phyloP scores from a whole-genome alignment of 2,797 vertebrate genomes.

The Centropyge bicolor region DNA sequence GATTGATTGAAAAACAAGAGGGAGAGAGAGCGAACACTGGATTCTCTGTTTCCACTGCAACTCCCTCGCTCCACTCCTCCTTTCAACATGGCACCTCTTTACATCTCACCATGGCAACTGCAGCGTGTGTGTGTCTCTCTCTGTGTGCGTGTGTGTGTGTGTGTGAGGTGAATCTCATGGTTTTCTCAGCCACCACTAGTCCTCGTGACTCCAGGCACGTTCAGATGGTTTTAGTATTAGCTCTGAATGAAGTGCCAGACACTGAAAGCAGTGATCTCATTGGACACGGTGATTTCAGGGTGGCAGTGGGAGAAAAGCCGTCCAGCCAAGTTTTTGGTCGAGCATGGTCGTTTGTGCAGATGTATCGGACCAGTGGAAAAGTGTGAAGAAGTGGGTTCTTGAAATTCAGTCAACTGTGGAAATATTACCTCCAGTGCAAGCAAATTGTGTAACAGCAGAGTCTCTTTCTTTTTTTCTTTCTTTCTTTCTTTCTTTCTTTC shows the following conservation, averaged over 20 bases:
- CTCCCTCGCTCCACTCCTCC: slow-evolving; percentile 68
- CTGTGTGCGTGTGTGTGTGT: slow-evolving; percentile 38
- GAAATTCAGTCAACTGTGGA: slow-evolving; percentile 45
- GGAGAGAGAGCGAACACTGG: slow-evolving; percentile 70
- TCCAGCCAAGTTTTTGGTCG: slow-evolving; percentile 51
- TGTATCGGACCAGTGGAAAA: slow-evolving; percentile 54
- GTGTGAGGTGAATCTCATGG: slow-evolving; percentile 70
- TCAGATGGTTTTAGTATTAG: slow-evolving; percentile 76
- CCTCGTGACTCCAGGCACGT: slow-evolving; percentile 78
- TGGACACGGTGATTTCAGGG: slow-evolving; percentile 55
- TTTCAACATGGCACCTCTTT: slow-evolving; percentile 84
- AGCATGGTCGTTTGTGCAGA: slow-evolving; percentile 49
- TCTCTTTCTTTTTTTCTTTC: no score
- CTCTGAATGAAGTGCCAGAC: slow-evolving; percentile 73
- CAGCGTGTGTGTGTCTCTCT: slow-evolving; percentile 36
- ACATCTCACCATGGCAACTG: slow-evolving; percentile 85
- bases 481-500: neutral
- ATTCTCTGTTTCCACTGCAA: slow-evolving; percentile 80
- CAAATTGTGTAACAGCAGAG: neutral
- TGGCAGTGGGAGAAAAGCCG: slow-evolving; percentile 53
- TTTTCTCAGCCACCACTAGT: slow-evolving; percentile 65
- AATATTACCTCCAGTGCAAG: slow-evolving; percentile 25
- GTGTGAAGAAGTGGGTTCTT: slow-evolving; percentile 37
- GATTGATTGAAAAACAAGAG: slow-evolving; percentile 76
- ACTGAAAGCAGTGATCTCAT: slow-evolving; percentile 66